A percentile compares a stretch with the other conserved stretches of the same genome.
Evolutionary conservation across 2,113 vertebrate genomes (phyloP).

Genomic region (Lycocorax pyrrhopterus): DNA sequence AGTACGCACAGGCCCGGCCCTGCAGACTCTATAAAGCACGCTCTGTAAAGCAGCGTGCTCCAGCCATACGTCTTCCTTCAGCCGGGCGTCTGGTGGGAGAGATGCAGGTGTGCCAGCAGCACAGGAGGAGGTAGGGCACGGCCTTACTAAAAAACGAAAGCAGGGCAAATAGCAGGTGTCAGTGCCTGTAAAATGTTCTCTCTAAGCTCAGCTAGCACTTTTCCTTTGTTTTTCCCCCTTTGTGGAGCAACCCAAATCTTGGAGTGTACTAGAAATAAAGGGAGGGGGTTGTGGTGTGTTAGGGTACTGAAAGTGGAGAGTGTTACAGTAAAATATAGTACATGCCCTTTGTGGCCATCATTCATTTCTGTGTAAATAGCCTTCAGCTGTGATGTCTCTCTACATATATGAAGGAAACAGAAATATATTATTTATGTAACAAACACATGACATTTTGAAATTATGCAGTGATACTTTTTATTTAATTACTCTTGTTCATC

Average conservation of each 20-base stretch:
- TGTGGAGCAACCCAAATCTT: background rate
- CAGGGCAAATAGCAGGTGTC: background rate
- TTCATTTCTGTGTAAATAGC: background rate
- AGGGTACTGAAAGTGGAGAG: background rate
- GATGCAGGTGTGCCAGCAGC: background rate
- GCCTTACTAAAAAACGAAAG: background rate
- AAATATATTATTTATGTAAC: background rate
- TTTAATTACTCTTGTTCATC: background rate
- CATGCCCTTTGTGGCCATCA: background rate
- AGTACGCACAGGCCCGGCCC: background rate
- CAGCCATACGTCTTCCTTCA: background rate
- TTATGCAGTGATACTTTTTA: background rate
- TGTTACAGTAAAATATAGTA: accelerated
- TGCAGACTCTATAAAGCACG: no score
- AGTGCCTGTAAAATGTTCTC: background rate
- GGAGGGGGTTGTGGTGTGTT: background rate
- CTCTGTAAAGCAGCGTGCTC: background rate
- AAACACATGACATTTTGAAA: background rate
- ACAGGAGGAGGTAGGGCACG: background rate
- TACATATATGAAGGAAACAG: background rate
- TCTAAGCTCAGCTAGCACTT: background rate
- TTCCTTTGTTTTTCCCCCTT: background rate
- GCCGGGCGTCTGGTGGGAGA: accelerated
- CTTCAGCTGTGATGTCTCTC: background rate
- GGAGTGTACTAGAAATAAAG: background rate